These are phyloP conservation scores for Pelodytes ibericus DNA, from an alignment of 2,797 vertebrate genomes.

Conservation along the genomic window DNA sequence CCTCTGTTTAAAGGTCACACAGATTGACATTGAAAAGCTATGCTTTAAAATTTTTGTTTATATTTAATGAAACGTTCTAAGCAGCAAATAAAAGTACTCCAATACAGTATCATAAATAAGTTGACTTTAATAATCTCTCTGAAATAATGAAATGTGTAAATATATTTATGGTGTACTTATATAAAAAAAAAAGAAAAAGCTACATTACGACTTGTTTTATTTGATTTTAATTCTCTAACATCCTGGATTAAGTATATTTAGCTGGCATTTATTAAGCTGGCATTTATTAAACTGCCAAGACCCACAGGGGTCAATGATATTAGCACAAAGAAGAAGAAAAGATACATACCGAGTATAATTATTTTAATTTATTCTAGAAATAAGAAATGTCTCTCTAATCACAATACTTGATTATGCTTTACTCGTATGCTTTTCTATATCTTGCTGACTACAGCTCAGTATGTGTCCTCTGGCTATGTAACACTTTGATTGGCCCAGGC, in stretches of 20 bases:
- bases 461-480: neutral
- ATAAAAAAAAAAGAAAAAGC: neutral
- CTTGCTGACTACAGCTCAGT: neutral
- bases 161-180: neutral
- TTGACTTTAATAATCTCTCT: neutral
- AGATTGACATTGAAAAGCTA: too few relatives aligned
- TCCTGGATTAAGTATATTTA: neutral
- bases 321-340: neutral
- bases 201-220: neutral
- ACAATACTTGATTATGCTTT: neutral
- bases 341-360: neutral
- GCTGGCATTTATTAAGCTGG: neutral
- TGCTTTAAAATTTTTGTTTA: too few relatives aligned
- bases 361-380: neutral
- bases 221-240: neutral
- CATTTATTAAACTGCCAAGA: neutral
- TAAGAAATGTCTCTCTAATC: neutral
- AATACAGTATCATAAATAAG: too few relatives aligned
- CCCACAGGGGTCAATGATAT: neutral
- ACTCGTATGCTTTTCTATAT: neutral
- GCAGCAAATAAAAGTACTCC: too few relatives aligned
- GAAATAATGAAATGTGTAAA: neutral
- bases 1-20: too few relatives aligned
- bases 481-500: neutral
- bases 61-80: too few relatives aligned